Base-by-base conservation (phyloP, 2,888 invertebrate species). In the Tinea trinotella region DNA sequence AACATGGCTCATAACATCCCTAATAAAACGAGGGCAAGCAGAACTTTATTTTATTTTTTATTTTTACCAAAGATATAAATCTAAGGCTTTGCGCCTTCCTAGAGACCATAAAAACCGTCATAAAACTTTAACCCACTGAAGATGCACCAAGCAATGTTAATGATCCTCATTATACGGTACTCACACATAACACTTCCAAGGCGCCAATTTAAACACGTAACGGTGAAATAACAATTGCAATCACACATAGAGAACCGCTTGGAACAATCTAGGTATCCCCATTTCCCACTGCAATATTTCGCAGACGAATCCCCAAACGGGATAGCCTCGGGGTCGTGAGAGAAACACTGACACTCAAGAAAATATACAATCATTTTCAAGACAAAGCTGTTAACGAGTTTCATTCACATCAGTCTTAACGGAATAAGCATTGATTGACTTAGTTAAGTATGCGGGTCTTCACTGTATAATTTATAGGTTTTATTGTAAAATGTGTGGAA, bases 251-350 rank as follows among this genome's bases (percentile, higher is more conserved):
- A 35, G n/a, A 35, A 35, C 10, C n/a, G 15, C 13, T 40, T 15
- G 40, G 2, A 40, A 12, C 40, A 40, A 15, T 40, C 40, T 40
- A 24, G 9, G 5, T 24, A 40, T 40, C 40, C 40, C 40, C 15
- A 40, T 40, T 40, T 40, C 40, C 40, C 40, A 40, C 13, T 40
- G 40, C 35, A 35, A 12, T 35, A 12, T 10, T 35, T 35, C 35
- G 35, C 40, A 19, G 46, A 46, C 46, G 19, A 17, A 46, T 46
- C 46, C 46, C 46, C 19, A 24, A 48, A 48, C 48, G 22, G 50
- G 50, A 50, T 50, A 50, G 50, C 24, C 50, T 19, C 50, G 15
- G 50, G 50, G 50, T 50, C 50, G 50, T 50, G 50, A 20, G 49
- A 49, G 24, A 15, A 50, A 15, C 50, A 3, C 48, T 7, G 9